Base-by-base conservation (phyloP, 2,113 vertebrate species). In the Sturnira hondurensis region DNA sequence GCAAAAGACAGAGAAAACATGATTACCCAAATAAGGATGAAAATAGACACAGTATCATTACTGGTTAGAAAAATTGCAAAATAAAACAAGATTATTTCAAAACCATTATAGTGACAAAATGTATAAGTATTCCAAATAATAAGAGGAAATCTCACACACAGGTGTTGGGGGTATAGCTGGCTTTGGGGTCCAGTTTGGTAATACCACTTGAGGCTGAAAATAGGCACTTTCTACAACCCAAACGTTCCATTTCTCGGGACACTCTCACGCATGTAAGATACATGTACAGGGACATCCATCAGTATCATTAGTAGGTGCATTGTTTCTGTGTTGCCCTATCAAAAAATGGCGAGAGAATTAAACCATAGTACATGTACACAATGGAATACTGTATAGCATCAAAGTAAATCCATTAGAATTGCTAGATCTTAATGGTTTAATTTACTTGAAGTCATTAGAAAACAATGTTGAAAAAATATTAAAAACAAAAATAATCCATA, bases 41-140 rank as follows among this genome's bases (percentile, higher is more conserved):
- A 77, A 70, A 86, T 22, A 73, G 43, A 86, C 52, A 91, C 26
- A 81, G 4, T 36, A 58, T 38, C 41, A 71, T 24, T 19, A 84
- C 22, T 65, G 1, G 5, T 58, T 38, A 33, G 31, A 56, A 87
- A 86, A 86, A 90, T 36, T 81, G 7, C 7, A 71, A 78, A 56
- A 95, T 47, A 91, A 91, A 91, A 24, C 15, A n/a, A 36, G n/a
- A 65, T 14, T 87, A 67, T 73, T 87, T 77, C 45, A 93, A 88
- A 78, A 24, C 13, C 33, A n/a, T 81, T 76, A 28, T 28, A 82
- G 5, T 71, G 68, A 20, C 14, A 82, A 86, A 89, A 81, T 11
- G 20, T 89, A 52, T 4, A 33, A 31, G 89, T 33, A 43, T 89
- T 54, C 33, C 43, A 78, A 91, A 83, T 67, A 3, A 41, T 61